Evolutionary conservation across 2,113 vertebrate species (phyloP).

Genomic region (Orcinus orca): DNA sequence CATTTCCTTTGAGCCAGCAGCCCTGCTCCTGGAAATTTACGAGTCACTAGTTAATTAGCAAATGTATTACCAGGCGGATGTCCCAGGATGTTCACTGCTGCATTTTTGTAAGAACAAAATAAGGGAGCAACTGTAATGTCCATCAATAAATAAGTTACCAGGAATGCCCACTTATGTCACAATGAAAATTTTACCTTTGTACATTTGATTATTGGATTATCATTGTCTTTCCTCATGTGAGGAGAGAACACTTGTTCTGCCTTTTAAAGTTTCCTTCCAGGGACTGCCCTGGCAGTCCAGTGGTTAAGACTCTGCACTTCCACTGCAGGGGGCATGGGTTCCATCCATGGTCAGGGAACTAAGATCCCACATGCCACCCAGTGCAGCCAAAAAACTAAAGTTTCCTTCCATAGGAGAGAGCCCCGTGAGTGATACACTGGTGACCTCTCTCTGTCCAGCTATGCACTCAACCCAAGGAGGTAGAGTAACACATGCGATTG

Average conservation of each 20-base stretch:
- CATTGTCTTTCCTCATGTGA: background rate
- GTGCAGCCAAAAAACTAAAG: background rate
- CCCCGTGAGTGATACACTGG: background rate
- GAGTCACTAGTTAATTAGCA: background rate
- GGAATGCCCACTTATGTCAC: background rate
- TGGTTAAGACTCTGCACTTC: background rate
- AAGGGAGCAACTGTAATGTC: background rate
- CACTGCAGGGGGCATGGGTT: background rate
- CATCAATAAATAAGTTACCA: background rate
- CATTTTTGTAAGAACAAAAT: background rate
- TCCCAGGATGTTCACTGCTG: background rate
- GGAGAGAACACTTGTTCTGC: background rate
- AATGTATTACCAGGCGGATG: background rate
- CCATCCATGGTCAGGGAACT: background rate
- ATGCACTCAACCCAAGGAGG: background rate
- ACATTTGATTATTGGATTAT: background rate
- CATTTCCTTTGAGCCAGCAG: background rate
- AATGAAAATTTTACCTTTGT: background rate
- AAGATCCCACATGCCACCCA: background rate
- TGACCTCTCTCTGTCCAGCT: background rate
- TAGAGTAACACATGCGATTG: background rate
- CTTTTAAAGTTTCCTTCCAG: background rate
- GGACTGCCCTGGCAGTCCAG: background rate
- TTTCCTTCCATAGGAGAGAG: background rate
- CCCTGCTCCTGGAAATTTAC: background rate